phyloP scores from a whole-genome alignment of 2,113 vertebrate species.

The Albula glossodonta region DNA sequence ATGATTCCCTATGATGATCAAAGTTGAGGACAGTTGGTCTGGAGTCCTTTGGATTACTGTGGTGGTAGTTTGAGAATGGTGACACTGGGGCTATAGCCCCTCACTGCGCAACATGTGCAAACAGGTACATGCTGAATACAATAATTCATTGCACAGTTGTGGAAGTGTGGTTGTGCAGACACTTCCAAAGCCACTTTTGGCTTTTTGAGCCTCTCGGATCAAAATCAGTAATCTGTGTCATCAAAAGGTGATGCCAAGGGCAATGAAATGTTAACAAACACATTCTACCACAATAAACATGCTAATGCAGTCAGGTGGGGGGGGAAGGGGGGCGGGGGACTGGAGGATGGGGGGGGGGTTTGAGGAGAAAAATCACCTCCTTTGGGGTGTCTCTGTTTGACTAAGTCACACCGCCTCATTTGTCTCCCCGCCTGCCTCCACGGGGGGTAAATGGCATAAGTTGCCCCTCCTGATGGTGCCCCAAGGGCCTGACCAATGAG shows the following conservation, averaged over 20 bases:
- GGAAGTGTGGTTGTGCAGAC: neutral
- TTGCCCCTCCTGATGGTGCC: constrained; percentile 82
- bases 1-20: neutral
- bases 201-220: constrained; percentile 12
- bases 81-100: neutral
- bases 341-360: constrained; percentile 70
- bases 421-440: constrained; percentile 76
- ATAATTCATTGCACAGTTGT: neutral
- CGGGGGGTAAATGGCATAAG: constrained; percentile 81
- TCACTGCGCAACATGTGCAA: neutral
- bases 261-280: constrained; percentile 85
- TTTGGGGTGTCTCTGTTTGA: constrained; percentile 81
- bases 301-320: constrained; percentile 80
- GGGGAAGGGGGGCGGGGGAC: constrained; percentile 69
- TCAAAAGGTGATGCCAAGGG: constrained; percentile 63
- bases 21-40: neutral
- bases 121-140: neutral
- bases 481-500: constrained; percentile 66
- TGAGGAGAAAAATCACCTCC: constrained; percentile 70
- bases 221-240: constrained; percentile 30
- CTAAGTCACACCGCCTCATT: constrained; percentile 80
- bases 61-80: no score
- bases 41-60: neutral
- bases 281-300: constrained; percentile 88
- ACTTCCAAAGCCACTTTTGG: constrained; percentile 24